Conservation (phyloP, 2,888 invertebrate genomes). For the Podotricha telesiphe region DNA sequence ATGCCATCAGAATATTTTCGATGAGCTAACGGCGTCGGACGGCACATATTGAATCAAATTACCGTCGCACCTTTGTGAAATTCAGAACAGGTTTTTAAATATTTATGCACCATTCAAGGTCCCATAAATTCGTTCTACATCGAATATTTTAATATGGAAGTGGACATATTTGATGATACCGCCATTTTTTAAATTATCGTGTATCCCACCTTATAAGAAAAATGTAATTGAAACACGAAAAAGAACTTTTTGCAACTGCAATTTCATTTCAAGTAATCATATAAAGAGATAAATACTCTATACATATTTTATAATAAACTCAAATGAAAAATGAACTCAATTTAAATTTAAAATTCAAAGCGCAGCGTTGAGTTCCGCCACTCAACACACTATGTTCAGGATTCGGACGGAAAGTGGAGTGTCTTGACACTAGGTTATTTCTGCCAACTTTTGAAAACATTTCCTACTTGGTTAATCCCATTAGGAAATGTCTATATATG, state of each 20-base stretch:
- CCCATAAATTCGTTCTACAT: constrained; percentile 51
- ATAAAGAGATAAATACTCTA: background rate
- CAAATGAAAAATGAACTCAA: no score
- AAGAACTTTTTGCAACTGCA: background rate
- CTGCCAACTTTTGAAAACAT: no score
- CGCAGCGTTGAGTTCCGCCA: no score
- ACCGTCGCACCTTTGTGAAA: constrained; percentile 64
- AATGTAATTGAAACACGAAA: constrained; percentile 17
- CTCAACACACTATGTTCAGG: no score
- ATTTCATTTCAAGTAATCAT: background rate
- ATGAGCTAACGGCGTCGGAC: constrained; percentile 67
- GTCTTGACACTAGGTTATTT: no score
- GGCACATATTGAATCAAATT: constrained; percentile 66
- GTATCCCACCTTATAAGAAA: constrained; percentile 18
- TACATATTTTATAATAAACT: background rate
- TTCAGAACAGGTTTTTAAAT: constrained; percentile 64
- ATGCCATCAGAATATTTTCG: constrained; percentile 67
- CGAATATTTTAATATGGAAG: constrained; percentile 41
- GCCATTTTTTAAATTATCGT: constrained; percentile 17
- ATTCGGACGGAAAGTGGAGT: no score
- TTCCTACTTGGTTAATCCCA: no score
- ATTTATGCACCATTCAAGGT: constrained; percentile 70
- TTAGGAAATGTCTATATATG: no score
- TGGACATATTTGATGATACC: constrained; percentile 41
- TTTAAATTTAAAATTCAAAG: no score